Percentiles rank a stretch among this genome's conserved stretches.
Evolutionary conservation across 2,113 vertebrate species (phyloP).

Genomic region (Passer domesticus): DNA sequence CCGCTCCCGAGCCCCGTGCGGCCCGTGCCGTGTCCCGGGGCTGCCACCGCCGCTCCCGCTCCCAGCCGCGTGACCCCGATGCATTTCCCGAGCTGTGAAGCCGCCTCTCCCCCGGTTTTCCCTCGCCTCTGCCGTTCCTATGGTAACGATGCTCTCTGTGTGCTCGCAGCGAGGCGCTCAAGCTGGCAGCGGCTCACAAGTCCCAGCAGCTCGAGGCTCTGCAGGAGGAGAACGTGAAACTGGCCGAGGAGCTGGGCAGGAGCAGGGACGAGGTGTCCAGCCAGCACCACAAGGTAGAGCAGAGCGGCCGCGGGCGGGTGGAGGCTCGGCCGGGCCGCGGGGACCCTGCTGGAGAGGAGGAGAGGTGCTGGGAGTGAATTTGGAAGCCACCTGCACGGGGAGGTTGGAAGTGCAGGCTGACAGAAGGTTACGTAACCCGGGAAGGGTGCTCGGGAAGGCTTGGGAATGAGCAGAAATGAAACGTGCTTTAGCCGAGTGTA

Average conservation of each 20-base stretch:
- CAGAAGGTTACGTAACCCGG: neutral
- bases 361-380: neutral
- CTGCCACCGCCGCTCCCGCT: conserved; percentile 5
- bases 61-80: conserved; percentile 64
- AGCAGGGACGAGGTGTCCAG: conserved; percentile 79
- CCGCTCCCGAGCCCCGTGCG: no score
- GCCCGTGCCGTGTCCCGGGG: neutral
- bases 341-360: neutral
- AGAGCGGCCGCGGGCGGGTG: neutral
- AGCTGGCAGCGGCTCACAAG: conserved; percentile 81
- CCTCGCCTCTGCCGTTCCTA: conserved; percentile 77
- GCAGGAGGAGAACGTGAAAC: conserved; percentile 87
- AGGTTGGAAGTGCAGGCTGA: neutral
- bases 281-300: conserved; percentile 83
- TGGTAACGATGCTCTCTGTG: conserved; percentile 79
- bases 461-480: neutral
- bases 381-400: conserved; percentile 26
- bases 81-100: conserved; percentile 69
- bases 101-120: conserved; percentile 76
- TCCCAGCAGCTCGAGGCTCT: conserved; percentile 82
- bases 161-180: conserved; percentile 86
- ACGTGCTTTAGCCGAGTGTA: neutral
- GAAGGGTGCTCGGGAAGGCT: neutral
- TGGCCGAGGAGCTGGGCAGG: conserved; percentile 82
- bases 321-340: neutral